These are phyloP conservation scores for Pseudomugil tenellus DNA, from an alignment of 2,797 vertebrate genomes.

Conservation along the genomic window DNA sequence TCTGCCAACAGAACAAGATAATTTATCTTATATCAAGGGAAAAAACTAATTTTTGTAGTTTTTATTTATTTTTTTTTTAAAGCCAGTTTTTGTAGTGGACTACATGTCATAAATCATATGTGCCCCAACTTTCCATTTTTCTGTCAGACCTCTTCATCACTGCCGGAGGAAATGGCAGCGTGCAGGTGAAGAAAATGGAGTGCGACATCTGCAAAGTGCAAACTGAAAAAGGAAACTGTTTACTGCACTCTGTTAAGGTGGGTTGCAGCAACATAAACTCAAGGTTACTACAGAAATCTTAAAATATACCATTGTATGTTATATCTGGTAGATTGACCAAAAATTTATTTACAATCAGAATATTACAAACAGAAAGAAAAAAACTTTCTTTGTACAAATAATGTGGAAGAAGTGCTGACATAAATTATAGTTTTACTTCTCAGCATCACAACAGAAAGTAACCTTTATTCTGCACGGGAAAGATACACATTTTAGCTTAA, in stretches of 20 bases:
- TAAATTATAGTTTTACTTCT: background rate
- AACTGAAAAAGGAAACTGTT: conserved; percentile 87
- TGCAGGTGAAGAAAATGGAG: conserved; percentile 90
- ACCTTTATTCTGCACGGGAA: too few species aligned
- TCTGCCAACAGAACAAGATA: too few species aligned
- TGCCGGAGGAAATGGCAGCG: conserved; percentile 83
- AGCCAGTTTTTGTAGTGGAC: too few species aligned
- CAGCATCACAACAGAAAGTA: background rate
- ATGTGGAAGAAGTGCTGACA: background rate
- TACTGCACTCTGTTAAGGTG: conserved; percentile 92
- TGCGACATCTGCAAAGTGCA: conserved; percentile 89
- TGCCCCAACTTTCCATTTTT: conserved; percentile 12
- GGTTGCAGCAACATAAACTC: conserved; percentile 1
- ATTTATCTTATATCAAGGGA: too few species aligned
- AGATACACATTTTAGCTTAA: too few species aligned
- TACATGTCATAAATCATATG: background rate
- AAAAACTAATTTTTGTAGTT: too few species aligned
- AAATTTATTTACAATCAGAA: too few species aligned
- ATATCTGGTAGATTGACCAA: background rate
- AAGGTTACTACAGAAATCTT: background rate
- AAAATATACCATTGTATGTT: background rate
- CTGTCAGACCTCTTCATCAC: conserved; percentile 90
- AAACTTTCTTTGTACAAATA: background rate
- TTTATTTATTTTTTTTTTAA: too few species aligned
- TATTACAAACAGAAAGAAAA: too few species aligned